Evolutionary conservation across 2,888 invertebrate genomes (phyloP).

Genomic region (Xylocampa areola): DNA sequence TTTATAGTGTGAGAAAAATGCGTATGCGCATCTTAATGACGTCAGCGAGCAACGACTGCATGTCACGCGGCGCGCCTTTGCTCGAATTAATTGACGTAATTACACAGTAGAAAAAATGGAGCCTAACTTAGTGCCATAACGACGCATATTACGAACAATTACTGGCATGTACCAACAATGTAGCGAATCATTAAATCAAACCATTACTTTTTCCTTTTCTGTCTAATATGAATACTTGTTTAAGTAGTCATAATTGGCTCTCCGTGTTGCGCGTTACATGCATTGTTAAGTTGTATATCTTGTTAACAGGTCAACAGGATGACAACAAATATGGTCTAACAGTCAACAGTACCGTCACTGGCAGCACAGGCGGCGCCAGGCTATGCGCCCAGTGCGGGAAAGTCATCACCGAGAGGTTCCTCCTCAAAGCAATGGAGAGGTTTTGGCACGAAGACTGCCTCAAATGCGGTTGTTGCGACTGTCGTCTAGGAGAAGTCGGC

Average conservation of each 20-base stretch:
- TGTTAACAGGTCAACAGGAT: conserved; percentile 82
- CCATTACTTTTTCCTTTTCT: conserved; percentile 42
- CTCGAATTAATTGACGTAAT: conserved; percentile 86
- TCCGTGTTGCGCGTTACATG: conserved; percentile 20
- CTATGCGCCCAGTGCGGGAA: conserved; percentile 96
- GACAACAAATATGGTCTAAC: conserved; percentile 83
- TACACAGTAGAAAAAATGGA: conserved; percentile 85
- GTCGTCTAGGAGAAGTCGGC: conserved; percentile 97
- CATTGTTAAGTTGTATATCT: conserved; percentile 13
- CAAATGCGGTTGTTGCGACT: conserved; percentile 97
- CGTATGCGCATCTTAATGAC: conserved; percentile 81
- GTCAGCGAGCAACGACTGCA: conserved; percentile 73
- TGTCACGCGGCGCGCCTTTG: conserved; percentile 79
- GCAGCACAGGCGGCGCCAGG: conserved; percentile 82
- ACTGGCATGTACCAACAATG: conserved; percentile 61
- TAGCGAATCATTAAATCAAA: conserved; percentile 52
- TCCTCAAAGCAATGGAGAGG: conserved; percentile 96
- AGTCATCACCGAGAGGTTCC: conserved; percentile 94
- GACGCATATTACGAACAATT: conserved; percentile 80
- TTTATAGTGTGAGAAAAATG: conserved; percentile 75
- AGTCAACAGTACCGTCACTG: conserved; percentile 69
- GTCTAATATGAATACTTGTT: conserved; percentile 35
- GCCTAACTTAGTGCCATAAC: conserved; percentile 77
- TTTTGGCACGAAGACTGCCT: conserved; percentile 98
- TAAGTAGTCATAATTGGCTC: conserved; percentile 21